These are phyloP conservation scores for Ethmia dodecea DNA, from an alignment of 2,888 invertebrate species.

Conservation along the genomic window DNA sequence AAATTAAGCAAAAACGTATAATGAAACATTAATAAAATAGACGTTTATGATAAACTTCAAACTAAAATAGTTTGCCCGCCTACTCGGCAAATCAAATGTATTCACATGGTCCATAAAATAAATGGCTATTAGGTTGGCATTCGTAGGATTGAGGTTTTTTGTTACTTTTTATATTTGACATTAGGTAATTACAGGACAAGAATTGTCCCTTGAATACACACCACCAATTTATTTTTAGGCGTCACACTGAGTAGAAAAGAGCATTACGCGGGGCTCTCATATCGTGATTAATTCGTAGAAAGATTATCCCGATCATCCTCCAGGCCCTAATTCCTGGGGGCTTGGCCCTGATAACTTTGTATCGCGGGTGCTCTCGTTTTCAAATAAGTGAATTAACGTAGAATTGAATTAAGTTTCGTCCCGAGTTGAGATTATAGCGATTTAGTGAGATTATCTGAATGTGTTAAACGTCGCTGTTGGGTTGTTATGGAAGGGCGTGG, in stretches of 20 bases:
- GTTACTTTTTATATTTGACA: too few relatives aligned
- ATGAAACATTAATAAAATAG: conserved; percentile 47
- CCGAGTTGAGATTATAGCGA: conserved; percentile 65
- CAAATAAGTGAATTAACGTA: conserved; percentile 71
- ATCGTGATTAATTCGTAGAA: conserved; percentile 53
- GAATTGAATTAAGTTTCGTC: conserved; percentile 68
- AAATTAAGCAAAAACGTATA: conserved; percentile 42
- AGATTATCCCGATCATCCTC: conserved; percentile 56
- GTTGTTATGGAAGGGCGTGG: conserved; percentile 57
- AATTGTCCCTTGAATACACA: too few relatives aligned
- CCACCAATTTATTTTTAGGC: too few relatives aligned
- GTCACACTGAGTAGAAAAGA: too few relatives aligned
- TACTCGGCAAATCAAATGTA: neutral
- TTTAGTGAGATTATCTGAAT: conserved; percentile 70
- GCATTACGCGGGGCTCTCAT: conserved; percentile 19
- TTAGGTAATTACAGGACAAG: too few relatives aligned
- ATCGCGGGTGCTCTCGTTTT: conserved; percentile 54
- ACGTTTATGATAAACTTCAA: conserved; percentile 37
- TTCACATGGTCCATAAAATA: too few relatives aligned
- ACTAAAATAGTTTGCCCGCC: conserved; percentile 18
- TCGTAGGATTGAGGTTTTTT: too few relatives aligned
- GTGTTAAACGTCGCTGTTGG: conserved; percentile 65
- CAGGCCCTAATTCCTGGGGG: conserved; percentile 42
- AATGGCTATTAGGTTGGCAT: too few relatives aligned
- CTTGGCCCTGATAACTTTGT: conserved; percentile 44